Evolutionary conservation across 2,113 vertebrate genomes (phyloP).

Genomic region (Acrocephalus arundinaceus): DNA sequence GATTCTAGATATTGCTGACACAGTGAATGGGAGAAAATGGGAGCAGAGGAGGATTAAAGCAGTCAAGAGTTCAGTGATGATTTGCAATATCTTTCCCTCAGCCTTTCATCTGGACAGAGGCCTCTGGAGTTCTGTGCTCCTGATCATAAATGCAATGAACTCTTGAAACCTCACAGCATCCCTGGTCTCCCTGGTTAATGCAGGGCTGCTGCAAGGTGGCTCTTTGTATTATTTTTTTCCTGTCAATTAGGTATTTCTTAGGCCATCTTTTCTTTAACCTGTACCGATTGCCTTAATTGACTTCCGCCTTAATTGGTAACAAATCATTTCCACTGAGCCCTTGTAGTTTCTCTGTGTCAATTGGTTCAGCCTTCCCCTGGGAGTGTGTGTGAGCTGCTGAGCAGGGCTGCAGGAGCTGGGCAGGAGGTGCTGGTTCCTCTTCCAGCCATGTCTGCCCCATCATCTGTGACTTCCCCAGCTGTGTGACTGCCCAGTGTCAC

Average conservation of each 20-base stretch:
- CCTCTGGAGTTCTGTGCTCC: background rate
- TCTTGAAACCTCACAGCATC: background rate
- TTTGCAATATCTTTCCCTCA: background rate
- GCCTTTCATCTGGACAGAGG: background rate
- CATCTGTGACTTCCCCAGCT: background rate
- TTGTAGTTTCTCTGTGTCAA: conserved; percentile 34
- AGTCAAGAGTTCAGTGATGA: background rate
- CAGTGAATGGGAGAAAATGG: background rate
- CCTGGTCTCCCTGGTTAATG: background rate
- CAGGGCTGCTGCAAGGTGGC: background rate
- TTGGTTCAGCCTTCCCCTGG: background rate
- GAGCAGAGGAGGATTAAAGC: background rate
- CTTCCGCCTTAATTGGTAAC: conserved; percentile 65
- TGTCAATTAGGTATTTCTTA: conserved; percentile 55
- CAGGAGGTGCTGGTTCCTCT: background rate
- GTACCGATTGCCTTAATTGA: conserved; percentile 67
- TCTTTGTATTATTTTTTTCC: background rate
- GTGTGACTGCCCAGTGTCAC: background rate
- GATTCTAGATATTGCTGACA: background rate
- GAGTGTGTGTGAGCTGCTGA: fast-evolving
- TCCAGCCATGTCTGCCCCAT: background rate
- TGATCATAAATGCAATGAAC: background rate
- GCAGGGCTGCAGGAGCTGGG: background rate
- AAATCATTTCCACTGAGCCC: conserved; percentile 57
- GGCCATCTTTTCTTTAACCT: conserved; percentile 60